Evolutionary conservation across 2,797 vertebrate genomes (phyloP).

Genomic region (Halcyon chelicuti): DNA sequence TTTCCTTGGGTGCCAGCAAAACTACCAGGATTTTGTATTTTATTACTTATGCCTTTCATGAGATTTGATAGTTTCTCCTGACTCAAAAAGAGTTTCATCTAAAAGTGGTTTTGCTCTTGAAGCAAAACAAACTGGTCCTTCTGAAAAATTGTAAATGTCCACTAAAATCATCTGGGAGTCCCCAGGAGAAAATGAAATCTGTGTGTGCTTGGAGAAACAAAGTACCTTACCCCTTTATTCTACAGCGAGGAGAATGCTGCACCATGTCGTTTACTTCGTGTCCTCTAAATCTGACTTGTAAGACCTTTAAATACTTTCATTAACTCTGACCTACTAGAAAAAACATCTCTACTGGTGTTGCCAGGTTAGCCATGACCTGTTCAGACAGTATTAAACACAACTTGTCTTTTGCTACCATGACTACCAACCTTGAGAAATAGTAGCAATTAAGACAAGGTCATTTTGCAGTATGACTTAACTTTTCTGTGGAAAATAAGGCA

Average conservation of each 20-base stretch:
- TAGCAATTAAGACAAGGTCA: background rate
- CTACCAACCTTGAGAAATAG: background rate
- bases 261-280: background rate
- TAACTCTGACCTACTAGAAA: background rate
- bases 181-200: background rate
- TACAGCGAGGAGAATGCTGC: background rate
- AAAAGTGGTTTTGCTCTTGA: slow-evolving; percentile 5
- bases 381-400: background rate
- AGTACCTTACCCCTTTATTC: background rate
- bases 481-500: background rate
- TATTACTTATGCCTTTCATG: background rate
- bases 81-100: background rate
- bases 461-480: background rate
- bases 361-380: background rate
- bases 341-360: background rate
- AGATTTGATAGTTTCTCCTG: background rate
- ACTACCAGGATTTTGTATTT: background rate
- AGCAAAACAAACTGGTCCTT: background rate
- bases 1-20: background rate
- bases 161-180: background rate
- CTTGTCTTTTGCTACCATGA: background rate
- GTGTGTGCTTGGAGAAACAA: background rate
- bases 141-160: background rate
- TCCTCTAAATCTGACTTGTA: background rate
- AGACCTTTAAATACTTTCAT: background rate